Conservation (phyloP, 2,113 vertebrate genomes). For the Phainopepla nitens region DNA sequence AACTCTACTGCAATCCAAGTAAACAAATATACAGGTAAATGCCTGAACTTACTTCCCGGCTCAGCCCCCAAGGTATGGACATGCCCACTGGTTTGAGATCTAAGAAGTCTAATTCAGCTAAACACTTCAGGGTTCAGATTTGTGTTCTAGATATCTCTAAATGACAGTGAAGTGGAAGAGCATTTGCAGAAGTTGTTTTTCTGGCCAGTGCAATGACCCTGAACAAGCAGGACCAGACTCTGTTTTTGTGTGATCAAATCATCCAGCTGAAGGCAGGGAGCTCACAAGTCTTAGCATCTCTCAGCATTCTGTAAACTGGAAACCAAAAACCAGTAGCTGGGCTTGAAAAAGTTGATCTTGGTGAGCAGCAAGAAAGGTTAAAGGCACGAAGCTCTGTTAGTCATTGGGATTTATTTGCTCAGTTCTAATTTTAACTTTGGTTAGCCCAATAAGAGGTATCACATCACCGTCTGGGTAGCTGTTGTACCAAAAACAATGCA, state of each 20-base stretch:
- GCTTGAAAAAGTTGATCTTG: background rate
- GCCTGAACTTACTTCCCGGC: background rate
- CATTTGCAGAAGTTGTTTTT: background rate
- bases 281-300: background rate
- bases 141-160: background rate
- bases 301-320: background rate
- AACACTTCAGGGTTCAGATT: background rate
- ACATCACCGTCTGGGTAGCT: conserved; percentile 54
- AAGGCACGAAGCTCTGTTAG: background rate
- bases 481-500: conserved; percentile 44
- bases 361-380: conserved; percentile 29
- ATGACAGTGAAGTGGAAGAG: background rate
- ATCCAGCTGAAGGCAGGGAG: background rate
- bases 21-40: background rate
- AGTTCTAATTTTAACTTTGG: conserved; percentile 54
- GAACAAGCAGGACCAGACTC: background rate
- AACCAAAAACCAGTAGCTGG: background rate
- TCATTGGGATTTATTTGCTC: conserved; percentile 41
- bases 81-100: background rate
- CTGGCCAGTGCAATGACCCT: background rate
- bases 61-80: background rate
- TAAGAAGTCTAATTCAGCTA: background rate
- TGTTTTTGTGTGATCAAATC: background rate
- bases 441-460: conserved; percentile 57
- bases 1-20: background rate